Percentiles rank a stretch among this genome's conserved stretches.
Evolutionary conservation across 2,113 vertebrate genomes (phyloP).

Genomic region (Tetrao urogallus): DNA sequence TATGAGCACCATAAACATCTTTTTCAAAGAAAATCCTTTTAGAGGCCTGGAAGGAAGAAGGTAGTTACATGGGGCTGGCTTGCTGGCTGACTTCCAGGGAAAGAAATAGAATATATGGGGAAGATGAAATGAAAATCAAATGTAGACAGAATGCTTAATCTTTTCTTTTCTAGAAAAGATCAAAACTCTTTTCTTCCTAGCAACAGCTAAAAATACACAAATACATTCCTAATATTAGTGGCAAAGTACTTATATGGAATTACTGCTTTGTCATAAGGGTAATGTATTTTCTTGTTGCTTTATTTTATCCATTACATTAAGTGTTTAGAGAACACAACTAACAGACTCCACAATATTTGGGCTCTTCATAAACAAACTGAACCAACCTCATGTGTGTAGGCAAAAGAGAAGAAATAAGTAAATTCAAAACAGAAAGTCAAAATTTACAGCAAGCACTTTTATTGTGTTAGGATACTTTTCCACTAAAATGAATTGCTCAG

Average conservation of each 20-base stretch:
- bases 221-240: slow-evolving; percentile 11
- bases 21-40: slow-evolving; percentile 22
- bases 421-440: background rate
- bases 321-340: background rate
- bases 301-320: background rate
- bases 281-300: background rate
- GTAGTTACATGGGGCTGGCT: background rate
- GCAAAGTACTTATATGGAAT: background rate
- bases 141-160: slow-evolving; percentile 23
- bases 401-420: background rate
- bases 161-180: slow-evolving; percentile 13
- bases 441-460: background rate
- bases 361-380: background rate
- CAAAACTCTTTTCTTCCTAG: background rate
- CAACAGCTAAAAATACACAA: slow-evolving; percentile 42
- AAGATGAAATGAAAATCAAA: slow-evolving; percentile 62
- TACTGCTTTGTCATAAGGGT: background rate
- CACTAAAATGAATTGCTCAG: background rate
- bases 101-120: slow-evolving; percentile 13
- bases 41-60: slow-evolving; percentile 17
- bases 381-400: background rate
- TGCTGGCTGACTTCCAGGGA: slow-evolving; percentile 2
- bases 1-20: background rate
- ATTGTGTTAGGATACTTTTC: background rate
- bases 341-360: background rate